Conservation (phyloP, 2,888 invertebrate genomes). For the Pegoplata infirma region DNA sequence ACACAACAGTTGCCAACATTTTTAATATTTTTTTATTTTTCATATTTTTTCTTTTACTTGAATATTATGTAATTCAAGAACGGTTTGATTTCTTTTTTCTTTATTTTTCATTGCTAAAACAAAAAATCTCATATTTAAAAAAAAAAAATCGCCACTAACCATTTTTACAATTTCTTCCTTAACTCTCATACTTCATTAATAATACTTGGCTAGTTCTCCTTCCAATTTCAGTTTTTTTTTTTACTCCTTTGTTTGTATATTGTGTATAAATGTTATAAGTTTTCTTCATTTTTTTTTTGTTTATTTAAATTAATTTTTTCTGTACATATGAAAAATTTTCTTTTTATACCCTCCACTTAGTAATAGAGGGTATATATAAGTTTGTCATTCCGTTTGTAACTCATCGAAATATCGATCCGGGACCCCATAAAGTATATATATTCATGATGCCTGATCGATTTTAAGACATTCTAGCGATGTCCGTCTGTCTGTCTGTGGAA, state of each 20-base stretch:
- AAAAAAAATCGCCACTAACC: background rate
- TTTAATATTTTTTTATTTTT: background rate
- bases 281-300: background rate
- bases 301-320: background rate
- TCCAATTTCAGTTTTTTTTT: background rate
- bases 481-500: too few species aligned
- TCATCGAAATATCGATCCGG: too few species aligned
- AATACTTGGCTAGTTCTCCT: background rate
- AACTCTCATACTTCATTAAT: background rate
- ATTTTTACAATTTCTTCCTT: background rate
- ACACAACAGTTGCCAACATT: background rate
- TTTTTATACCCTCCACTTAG: too few species aligned
- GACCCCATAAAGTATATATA: too few species aligned
- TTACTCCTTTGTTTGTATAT: background rate
- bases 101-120: background rate
- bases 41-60: background rate
- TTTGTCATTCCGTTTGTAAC: too few species aligned
- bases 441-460: too few species aligned
- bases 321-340: background rate
- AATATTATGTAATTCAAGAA: background rate
- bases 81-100: background rate
- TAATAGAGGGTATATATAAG: too few species aligned
- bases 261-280: background rate
- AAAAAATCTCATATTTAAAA: background rate
- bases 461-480: too few species aligned